These are phyloP conservation scores for Grapholita molesta DNA, from an alignment of 1,140 invertebrate species.

Conservation along the genomic window DNA sequence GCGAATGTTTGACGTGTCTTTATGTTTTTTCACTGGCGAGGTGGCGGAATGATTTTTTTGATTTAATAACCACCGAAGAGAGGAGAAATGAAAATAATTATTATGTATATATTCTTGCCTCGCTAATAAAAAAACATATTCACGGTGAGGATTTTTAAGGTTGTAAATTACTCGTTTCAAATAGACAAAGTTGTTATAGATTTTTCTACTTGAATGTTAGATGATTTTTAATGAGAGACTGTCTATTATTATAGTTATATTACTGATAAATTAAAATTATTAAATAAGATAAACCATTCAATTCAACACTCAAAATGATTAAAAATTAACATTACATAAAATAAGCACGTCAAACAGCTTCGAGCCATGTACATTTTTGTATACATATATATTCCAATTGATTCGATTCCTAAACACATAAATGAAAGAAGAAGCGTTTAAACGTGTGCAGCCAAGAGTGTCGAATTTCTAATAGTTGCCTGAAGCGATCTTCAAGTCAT, in stretches of 20 bases:
- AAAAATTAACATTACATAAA: slow-evolving; percentile 69
- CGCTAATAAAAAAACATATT: neutral
- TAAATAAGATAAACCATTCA: slow-evolving; percentile 65
- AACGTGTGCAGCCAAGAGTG: slow-evolving; percentile 77
- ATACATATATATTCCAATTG: slow-evolving; percentile 60
- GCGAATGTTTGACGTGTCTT: neutral
- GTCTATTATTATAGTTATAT: neutral
- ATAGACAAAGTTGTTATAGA: neutral
- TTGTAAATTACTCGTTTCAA: neutral
- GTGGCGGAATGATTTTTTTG: too few relatives aligned
- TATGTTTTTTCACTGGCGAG: neutral
- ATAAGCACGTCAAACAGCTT: slow-evolving; percentile 76
- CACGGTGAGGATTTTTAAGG: neutral
- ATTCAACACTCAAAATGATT: slow-evolving; percentile 58
- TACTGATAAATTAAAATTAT: slow-evolving; percentile 27
- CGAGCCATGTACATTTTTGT: slow-evolving; percentile 65
- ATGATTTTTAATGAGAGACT: neutral
- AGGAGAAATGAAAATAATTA: too few relatives aligned
- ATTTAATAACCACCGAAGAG: too few relatives aligned
- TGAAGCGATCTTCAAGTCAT: slow-evolving; percentile 64
- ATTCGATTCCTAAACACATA: slow-evolving; percentile 69
- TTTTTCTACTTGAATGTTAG: neutral
- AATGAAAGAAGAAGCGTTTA: slow-evolving; percentile 72
- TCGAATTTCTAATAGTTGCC: slow-evolving; percentile 74
- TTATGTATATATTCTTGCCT: neutral